These are phyloP conservation scores for Gallinago media DNA, from an alignment of 2,113 vertebrate species.

Conservation along the genomic window DNA sequence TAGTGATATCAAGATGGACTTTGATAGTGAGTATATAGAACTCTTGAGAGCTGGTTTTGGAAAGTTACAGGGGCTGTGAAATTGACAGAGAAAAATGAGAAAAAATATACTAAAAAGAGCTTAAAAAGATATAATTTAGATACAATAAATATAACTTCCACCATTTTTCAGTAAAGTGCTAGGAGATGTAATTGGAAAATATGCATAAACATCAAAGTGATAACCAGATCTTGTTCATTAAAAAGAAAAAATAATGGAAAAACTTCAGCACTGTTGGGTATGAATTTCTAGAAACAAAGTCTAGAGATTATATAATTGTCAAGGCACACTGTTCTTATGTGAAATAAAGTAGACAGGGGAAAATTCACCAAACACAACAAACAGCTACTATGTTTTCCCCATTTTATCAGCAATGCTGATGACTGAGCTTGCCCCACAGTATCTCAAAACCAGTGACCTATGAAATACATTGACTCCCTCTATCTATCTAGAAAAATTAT, in stretches of 20 bases:
- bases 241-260: background rate
- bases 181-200: background rate
- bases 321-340: background rate
- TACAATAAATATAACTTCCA: background rate
- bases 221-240: background rate
- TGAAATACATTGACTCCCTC: background rate
- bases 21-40: background rate
- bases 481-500: background rate
- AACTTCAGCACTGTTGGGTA: background rate
- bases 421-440: background rate
- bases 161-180: background rate
- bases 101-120: background rate
- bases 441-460: background rate
- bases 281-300: background rate
- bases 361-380: background rate
- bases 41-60: background rate
- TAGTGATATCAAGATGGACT: background rate
- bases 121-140: background rate
- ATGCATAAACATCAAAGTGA: background rate
- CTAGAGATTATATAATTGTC: background rate
- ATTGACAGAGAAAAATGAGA: background rate
- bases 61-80: background rate
- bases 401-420: background rate
- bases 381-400: background rate
- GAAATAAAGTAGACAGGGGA: background rate